These are phyloP conservation scores for Dysmachus trigonus DNA, from an alignment of 2,888 invertebrate genomes.

Conservation along the genomic window DNA sequence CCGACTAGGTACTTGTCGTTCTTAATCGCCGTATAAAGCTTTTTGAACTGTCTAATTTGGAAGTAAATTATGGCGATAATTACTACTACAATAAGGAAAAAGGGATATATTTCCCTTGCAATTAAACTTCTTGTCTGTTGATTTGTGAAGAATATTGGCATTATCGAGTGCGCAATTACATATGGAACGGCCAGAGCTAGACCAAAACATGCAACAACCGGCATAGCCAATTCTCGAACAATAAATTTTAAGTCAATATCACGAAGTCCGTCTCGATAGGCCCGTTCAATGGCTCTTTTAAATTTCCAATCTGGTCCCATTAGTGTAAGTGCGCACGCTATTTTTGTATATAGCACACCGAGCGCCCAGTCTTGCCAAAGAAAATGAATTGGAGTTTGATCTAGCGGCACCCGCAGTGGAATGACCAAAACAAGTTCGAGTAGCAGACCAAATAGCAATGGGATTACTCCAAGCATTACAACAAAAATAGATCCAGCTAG, in stretches of 20 bases:
- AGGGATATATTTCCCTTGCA: constrained; percentile 88
- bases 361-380: constrained; percentile 98
- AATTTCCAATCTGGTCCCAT: constrained; percentile 98
- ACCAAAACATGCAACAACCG: constrained; percentile 88
- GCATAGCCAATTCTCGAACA: constrained; percentile 85
- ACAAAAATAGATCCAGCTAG: constrained; percentile 74
- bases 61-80: constrained; percentile 77
- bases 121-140: constrained; percentile 78
- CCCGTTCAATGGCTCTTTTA: constrained; percentile 89
- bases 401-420: constrained; percentile 89
- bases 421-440: constrained; percentile 92
- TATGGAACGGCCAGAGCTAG: constrained; percentile 94
- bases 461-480: constrained; percentile 88
- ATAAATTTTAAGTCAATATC: constrained; percentile 92
- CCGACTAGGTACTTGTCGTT: constrained; percentile 99
- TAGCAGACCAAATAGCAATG: constrained; percentile 88
- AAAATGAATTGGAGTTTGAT: constrained; percentile 89
- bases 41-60: constrained; percentile 92
- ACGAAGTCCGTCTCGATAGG: constrained; percentile 91
- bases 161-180: constrained; percentile 80
- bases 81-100: constrained; percentile 77
- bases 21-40: constrained; percentile 96
- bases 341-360: constrained; percentile 97
- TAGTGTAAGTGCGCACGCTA: constrained; percentile 94
- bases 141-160: constrained; percentile 74